phyloP scores from a whole-genome alignment of 1,140 invertebrate species.

The Drosophila bocki region DNA sequence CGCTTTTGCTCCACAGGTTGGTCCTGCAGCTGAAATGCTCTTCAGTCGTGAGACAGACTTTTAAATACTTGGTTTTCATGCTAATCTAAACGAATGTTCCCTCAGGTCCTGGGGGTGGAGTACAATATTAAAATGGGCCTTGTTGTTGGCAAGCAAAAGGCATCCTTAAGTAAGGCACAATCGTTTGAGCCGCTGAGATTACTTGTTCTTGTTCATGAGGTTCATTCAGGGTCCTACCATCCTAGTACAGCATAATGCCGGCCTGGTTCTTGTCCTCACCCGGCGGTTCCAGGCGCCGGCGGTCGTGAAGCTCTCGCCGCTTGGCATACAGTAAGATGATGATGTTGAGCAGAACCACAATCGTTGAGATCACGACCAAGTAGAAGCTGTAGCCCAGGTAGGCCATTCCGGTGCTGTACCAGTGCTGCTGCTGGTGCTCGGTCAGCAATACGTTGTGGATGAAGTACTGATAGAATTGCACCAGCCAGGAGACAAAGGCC shows the following conservation, averaged over 20 bases:
- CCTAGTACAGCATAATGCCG: conserved; percentile 83
- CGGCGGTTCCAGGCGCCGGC: conserved; percentile 62
- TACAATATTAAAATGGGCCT: conserved; percentile 13
- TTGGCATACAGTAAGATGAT: conserved; percentile 69
- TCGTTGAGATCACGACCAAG: conserved; percentile 72
- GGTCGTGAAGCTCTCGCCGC: conserved; percentile 61
- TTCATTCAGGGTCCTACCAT: conserved; percentile 33
- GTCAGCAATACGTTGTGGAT: conserved; percentile 74
- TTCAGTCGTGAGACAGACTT: conserved; percentile 30
- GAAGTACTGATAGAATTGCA: conserved; percentile 82
- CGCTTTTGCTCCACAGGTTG: conserved; percentile 34
- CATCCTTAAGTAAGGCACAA: conserved; percentile 69
- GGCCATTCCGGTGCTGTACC: conserved; percentile 78
- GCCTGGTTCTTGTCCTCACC: conserved; percentile 76
- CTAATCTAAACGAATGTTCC: conserved; percentile 16
- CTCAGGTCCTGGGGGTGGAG: neutral
- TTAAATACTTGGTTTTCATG: conserved; percentile 14
- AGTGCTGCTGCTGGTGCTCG: conserved; percentile 70
- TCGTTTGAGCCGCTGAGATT: conserved; percentile 68
- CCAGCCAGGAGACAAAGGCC: conserved; percentile 80
- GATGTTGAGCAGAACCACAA: conserved; percentile 78
- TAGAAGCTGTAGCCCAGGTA: conserved; percentile 83
- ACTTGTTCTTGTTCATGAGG: conserved; percentile 53
- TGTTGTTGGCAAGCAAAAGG: conserved; percentile 64
- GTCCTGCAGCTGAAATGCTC: conserved; percentile 34